Conservation (phyloP, 2,113 vertebrate genomes). For the Scomber colias region DNA sequence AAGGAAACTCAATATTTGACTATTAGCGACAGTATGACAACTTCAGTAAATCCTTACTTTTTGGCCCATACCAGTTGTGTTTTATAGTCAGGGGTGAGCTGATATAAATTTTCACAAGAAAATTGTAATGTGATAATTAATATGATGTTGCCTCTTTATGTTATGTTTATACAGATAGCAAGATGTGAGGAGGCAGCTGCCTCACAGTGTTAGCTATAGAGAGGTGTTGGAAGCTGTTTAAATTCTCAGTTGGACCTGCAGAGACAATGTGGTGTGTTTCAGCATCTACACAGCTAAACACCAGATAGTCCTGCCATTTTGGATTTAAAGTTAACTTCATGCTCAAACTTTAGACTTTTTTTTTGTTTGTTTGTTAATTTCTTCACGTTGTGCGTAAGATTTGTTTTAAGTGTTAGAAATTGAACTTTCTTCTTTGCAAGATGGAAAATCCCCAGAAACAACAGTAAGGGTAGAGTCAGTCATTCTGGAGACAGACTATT, state of each 20-base stretch:
- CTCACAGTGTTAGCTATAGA: slow-evolving; percentile 14
- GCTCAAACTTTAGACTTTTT: neutral
- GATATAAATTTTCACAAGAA: neutral
- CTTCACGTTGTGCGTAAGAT: too few relatives aligned
- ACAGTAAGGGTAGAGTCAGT: too few relatives aligned
- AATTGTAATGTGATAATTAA: slow-evolving; percentile 25
- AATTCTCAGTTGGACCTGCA: neutral
- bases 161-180: slow-evolving; percentile 19
- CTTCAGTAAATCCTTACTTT: neutral
- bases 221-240: slow-evolving; percentile 14
- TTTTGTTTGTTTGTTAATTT: too few relatives aligned
- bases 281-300: neutral
- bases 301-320: neutral
- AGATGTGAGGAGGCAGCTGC: slow-evolving; percentile 46
- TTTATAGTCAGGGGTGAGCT: neutral
- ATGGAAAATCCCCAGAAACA: too few relatives aligned
- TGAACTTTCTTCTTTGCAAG: neutral
- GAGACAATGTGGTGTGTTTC: neutral
- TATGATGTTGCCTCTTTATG: slow-evolving; percentile 6
- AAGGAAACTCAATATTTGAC: neutral
- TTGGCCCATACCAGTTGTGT: neutral
- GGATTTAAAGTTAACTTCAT: neutral
- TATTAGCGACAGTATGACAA: neutral
- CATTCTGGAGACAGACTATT: too few relatives aligned
- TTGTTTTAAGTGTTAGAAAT: neutral